Base-by-base conservation (phyloP, 2,113 vertebrate species). In the Thinocorus orbignyianus region DNA sequence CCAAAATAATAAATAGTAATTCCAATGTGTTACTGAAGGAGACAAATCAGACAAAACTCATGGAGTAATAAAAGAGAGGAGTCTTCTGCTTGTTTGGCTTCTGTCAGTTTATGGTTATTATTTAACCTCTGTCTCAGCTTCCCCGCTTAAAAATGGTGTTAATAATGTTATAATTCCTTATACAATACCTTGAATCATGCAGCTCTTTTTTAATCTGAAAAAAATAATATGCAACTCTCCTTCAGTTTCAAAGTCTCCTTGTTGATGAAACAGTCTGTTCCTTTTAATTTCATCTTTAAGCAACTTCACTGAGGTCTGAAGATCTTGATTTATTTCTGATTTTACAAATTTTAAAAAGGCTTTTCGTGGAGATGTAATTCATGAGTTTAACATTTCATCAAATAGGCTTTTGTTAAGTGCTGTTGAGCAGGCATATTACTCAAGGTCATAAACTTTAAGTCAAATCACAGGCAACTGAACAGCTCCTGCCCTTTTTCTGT, bases 351-450 rank as follows among this genome's bases (percentile, higher is more conserved):
- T 49, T 28, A 64, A 73, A 79, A 81, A 78, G 48, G 49, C 42
- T 90, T 93, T 94, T 74, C 48, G 7, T 81, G 74, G 77, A 66
- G 60, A 92, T 58, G 55, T 81, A 95, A 94, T 97, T 97, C 88
- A 86, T 49, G 64, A 94, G 79, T 92, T 86, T 80, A 97, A 93
- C 84, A 62, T 96, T 97, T 93, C 88, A 96, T 97, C 96, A 97
- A 97, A 97, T 88, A 94, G 81, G 93, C 97, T 96, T 97, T 97
- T 97, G 96, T 97, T 94, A 96, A 96, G 77, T 71, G 92, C 68
- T 60, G 92, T 91, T 79, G 90, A 96, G 82, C 73, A 89, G 83
- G 94, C 93, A 95, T 92, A 96, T 96, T 96, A 97, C 92, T 95
- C 94, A 94, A 87, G 96, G 96, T 97, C 97, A 97, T 95, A 95